Evolutionary conservation across 2,113 vertebrate species (phyloP).

Genomic region (Herpetotheres cachinnans): DNA sequence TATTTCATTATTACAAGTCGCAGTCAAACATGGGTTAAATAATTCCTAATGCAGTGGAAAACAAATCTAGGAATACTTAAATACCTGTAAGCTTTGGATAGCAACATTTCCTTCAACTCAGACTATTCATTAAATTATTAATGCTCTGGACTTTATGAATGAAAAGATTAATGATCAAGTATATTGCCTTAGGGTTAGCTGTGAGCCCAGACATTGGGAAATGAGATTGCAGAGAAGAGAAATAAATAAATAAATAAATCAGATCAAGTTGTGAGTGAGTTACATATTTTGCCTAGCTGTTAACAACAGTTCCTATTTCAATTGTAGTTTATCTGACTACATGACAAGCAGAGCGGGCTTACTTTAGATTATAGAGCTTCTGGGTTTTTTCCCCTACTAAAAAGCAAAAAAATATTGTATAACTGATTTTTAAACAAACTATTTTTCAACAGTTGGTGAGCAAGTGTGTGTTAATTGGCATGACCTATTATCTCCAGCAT

Average conservation of each 20-base stretch:
- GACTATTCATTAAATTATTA: neutral
- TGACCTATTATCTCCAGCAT: constrained; percentile 48
- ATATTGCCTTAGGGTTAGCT: neutral
- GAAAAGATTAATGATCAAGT: neutral
- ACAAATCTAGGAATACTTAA: neutral
- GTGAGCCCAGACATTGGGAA: neutral
- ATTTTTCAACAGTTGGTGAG: constrained; percentile 13
- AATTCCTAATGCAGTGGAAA: neutral
- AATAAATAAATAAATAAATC: neutral
- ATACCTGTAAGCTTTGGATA: neutral
- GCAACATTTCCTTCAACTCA: neutral
- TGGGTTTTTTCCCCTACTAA: neutral
- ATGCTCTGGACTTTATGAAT: neutral
- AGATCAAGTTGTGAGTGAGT: neutral
- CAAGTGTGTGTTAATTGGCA: neutral
- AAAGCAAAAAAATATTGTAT: neutral
- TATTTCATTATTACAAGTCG: neutral
- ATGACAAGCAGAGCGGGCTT: neutral
- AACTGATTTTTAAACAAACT: neutral
- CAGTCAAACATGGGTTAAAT: neutral
- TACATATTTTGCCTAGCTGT: neutral
- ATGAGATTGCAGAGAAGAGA: neutral
- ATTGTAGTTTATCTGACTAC: neutral
- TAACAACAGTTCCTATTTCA: neutral
- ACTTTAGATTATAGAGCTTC: neutral